These are phyloP conservation scores for Chaitophorus viminalis DNA, from an alignment of 2,888 invertebrate species.

Conservation along the genomic window DNA sequence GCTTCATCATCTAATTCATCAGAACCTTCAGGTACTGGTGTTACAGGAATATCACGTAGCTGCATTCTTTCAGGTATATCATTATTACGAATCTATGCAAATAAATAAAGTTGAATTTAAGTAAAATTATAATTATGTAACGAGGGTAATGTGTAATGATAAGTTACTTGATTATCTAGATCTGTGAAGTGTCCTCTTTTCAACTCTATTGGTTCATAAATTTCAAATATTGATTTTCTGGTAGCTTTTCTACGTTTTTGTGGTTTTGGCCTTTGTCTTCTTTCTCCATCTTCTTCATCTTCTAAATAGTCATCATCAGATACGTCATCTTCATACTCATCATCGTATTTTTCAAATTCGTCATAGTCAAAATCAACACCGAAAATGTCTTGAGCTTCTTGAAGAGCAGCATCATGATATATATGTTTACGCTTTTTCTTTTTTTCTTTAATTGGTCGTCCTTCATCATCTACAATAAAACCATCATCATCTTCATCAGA, in stretches of 20 bases:
- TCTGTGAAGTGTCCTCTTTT: constrained; percentile 96
- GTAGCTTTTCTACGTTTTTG: constrained; percentile 76
- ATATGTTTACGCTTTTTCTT: constrained; percentile 83
- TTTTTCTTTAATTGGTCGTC: constrained; percentile 84
- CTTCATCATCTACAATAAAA: constrained; percentile 97
- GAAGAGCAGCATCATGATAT: constrained; percentile 88
- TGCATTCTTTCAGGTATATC: constrained; percentile 94
- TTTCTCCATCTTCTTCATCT: constrained; percentile 69
- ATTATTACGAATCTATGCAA: constrained; percentile 78
- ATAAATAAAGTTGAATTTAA: constrained; percentile 36
- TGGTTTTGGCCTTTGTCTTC: constrained; percentile 42
- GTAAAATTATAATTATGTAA: constrained; percentile 11
- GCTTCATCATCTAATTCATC: constrained; percentile 93
- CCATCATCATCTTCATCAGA: constrained; percentile 95
- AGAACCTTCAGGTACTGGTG: constrained; percentile 82
- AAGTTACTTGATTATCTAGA: constrained; percentile 80
- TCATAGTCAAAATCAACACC: constrained; percentile 98
- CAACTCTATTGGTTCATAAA: constrained; percentile 97
- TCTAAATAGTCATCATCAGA: constrained; percentile 81
- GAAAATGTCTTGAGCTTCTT: constrained; percentile 98
- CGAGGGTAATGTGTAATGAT: not conserved
- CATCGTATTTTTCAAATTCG: constrained; percentile 87
- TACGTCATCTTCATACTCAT: constrained; percentile 86
- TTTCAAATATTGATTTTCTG: constrained; percentile 89
- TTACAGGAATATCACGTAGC: constrained; percentile 86